Evolutionary conservation across 1,140 invertebrate genomes (phyloP), one percentile per base, ranked within the genome.

Genomic region (Polypedilum pembai): DNA sequence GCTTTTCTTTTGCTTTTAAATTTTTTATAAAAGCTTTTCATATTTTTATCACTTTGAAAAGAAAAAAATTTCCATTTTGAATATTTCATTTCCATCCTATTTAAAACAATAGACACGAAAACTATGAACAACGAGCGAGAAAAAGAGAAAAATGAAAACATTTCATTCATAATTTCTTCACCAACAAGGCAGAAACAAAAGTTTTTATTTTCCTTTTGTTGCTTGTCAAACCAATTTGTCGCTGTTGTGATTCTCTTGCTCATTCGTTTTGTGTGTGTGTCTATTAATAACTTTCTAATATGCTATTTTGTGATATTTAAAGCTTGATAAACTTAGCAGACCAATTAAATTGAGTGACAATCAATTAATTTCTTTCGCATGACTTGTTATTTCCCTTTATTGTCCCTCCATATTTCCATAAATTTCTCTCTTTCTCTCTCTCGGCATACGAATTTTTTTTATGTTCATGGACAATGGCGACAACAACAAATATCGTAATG

Each of bases 261-360:
- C 24, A 33, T 5, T 33, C 24, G n/a, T 33, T 33, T 33, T 33
- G 24, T 33, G 5, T 33, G 24, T 33, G 24, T 33, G 24, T 33
- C 24, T 33, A 5, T 33, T 33, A 33, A 33, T 33, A 33, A 33
- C 24, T 33, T 33, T 33, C 24, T 33, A 33, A 3, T 33, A 33
- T 33, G n/a, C n/a, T 33, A 33, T 33, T 33, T 33, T 33, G 45
- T 4, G 45, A 56, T 56, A n/a, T 56, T 56, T n/a, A 12, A 15
- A 56, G 45, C 45, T 56, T 56, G 8, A 56, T 15, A 56, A 56
- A 33, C 24, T n/a, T 12, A 56, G 45, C 45, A 69, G 65, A 69
- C 65, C 65, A 69, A 69, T 69, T 69, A 69, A 69, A 69, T 21
- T 69, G 65, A 69, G 65, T 69, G 65, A 69, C 65, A 69, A 69